A percentile compares a stretch with the other conserved stretches of the same genome.
phyloP scores from a whole-genome alignment of 2,797 vertebrate genomes.

The Babyrousa celebensis region DNA sequence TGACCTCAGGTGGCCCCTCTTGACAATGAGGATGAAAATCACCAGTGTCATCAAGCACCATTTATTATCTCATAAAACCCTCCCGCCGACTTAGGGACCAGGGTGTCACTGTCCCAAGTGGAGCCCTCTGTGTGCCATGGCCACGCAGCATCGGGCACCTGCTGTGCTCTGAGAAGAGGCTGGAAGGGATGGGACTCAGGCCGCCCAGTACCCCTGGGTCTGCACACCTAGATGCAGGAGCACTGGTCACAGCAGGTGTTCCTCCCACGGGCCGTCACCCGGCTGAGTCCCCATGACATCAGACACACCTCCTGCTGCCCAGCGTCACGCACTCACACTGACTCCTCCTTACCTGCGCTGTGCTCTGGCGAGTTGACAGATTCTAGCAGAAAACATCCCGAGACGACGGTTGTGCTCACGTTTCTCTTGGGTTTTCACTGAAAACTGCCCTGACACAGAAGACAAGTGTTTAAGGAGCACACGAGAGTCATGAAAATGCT shows the following conservation, averaged over 20 bases:
- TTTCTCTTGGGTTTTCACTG: no score
- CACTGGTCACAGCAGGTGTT: not conserved
- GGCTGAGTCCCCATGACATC: not conserved
- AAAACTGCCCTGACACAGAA: constrained; percentile 7
- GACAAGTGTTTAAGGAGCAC: not conserved
- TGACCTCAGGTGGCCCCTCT: constrained; percentile 5
- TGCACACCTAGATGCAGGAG: not conserved
- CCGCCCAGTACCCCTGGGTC: not conserved
- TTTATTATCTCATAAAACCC: not conserved
- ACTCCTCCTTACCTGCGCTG: not conserved
- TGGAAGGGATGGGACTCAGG: not conserved
- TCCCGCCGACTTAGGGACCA: not conserved
- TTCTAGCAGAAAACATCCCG: not conserved
- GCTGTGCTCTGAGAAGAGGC: not conserved
- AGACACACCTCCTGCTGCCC: not conserved
- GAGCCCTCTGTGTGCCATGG: no score
- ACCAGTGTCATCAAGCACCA: not conserved
- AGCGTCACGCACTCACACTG: not conserved
- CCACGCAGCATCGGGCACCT: not conserved
- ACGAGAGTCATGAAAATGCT: not conserved
- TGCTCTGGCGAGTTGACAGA: constrained; percentile 27
- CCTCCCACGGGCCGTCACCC: not conserved
- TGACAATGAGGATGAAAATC: constrained; percentile 36
- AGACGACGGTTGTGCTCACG: not conserved
- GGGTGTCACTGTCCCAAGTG: no score